Percentiles rank a stretch among this genome's conserved stretches.
These are phyloP conservation scores for Pelecanoides urinatrix DNA, from an alignment of 2,113 vertebrate species.

Conservation along the genomic window DNA sequence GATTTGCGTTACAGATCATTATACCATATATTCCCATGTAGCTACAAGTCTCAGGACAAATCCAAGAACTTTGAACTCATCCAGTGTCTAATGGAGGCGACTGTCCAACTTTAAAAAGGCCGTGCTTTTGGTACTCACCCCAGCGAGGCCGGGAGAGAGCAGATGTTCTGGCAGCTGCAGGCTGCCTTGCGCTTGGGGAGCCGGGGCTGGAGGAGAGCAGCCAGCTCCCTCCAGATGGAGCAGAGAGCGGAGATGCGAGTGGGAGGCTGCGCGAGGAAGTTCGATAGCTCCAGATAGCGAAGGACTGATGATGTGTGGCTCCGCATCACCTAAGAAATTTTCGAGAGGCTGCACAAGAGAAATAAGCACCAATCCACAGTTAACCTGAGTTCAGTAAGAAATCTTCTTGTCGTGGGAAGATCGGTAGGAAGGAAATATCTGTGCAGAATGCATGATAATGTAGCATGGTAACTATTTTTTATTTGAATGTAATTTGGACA, in stretches of 20 bases:
- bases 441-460: neutral
- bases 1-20: neutral
- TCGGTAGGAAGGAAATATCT: conserved; percentile 5
- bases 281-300: neutral
- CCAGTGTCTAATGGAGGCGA: neutral
- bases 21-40: neutral
- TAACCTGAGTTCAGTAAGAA: neutral
- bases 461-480: neutral
- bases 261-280: conserved; percentile 24
- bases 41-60: conserved; percentile 4
- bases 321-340: neutral
- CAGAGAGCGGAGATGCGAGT: neutral
- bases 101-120: conserved; percentile 37
- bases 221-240: conserved; percentile 54
- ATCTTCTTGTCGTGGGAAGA: neutral
- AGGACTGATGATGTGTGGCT: conserved; percentile 27
- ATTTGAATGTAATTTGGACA: conserved; percentile 28
- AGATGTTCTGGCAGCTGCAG: conserved; percentile 70
- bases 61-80: conserved; percentile 6
- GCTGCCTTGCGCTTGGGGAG: neutral
- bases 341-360: neutral
- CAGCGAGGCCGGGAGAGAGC: conserved; percentile 39
- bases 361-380: neutral
- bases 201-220: conserved; percentile 30
- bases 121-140: conserved; percentile 2